Conservation (phyloP, 1,140 invertebrate genomes). For the Episyrphus balteatus region DNA sequence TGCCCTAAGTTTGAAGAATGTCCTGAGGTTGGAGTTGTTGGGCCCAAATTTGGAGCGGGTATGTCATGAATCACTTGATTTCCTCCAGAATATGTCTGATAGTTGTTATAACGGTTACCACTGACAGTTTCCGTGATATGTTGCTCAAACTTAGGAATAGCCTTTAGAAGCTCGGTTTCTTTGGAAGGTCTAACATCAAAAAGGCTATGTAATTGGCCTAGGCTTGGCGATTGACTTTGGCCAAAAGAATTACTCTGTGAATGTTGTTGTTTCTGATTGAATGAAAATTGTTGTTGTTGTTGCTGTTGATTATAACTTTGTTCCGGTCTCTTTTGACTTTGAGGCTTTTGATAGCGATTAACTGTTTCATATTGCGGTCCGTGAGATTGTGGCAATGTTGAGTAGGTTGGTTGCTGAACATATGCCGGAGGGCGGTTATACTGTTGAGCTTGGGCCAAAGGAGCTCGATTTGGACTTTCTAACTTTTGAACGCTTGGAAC, state of each 20-base stretch:
- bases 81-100: slow-evolving; percentile 3
- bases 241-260: slow-evolving; percentile 5
- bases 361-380: slow-evolving; percentile 20
- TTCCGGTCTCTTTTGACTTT: slow-evolving; percentile 20
- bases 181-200: slow-evolving; percentile 31
- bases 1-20: slow-evolving; percentile 4
- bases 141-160: slow-evolving; percentile 63
- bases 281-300: slow-evolving; percentile 37
- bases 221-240: not conserved
- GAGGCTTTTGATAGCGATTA: slow-evolving; percentile 17
- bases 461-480: slow-evolving; percentile 14
- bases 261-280: slow-evolving; percentile 27
- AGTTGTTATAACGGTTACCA: slow-evolving; percentile 18
- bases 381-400: slow-evolving; percentile 19
- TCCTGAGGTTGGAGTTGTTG: slow-evolving; percentile 7
- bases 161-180: slow-evolving; percentile 55
- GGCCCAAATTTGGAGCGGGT: slow-evolving; percentile 28
- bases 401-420: slow-evolving; percentile 16
- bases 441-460: slow-evolving; percentile 7
- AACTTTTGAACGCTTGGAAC: slow-evolving; percentile 20
- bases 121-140: slow-evolving; percentile 48
- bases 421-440: slow-evolving; percentile 3
- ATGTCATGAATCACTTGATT: slow-evolving; percentile 34
- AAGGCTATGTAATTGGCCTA: slow-evolving; percentile 13
- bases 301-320: slow-evolving; percentile 16